Evolutionary conservation across 2,113 vertebrate genomes (phyloP).

Genomic region (Abramis brama): DNA sequence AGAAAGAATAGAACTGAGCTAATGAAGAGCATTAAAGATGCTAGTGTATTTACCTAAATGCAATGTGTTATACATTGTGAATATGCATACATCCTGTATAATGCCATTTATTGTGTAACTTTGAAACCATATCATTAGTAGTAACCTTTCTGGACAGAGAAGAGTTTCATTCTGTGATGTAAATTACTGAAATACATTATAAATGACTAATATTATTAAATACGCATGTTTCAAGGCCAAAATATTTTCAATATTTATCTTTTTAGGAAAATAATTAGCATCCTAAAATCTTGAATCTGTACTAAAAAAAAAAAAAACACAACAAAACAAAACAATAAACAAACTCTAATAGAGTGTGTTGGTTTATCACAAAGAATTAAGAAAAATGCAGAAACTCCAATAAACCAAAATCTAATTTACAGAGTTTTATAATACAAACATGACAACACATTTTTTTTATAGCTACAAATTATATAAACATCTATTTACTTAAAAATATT

Average conservation of each 20-base stretch:
- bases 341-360: slow-evolving; percentile 19
- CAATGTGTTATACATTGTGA: slow-evolving; percentile 3
- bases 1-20: neutral
- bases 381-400: slow-evolving; percentile 40
- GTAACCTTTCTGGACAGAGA: neutral
- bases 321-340: slow-evolving; percentile 15
- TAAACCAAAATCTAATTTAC: slow-evolving; percentile 56
- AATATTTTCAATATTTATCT: slow-evolving; percentile 36
- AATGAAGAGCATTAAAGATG: neutral
- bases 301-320: neutral
- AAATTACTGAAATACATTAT: slow-evolving; percentile 28
- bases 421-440: slow-evolving; percentile 62
- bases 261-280: slow-evolving; percentile 52
- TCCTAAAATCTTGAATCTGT: slow-evolving; percentile 20
- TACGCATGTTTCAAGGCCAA: slow-evolving; percentile 40
- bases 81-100: neutral
- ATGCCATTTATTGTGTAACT: neutral
- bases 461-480: slow-evolving; percentile 62
- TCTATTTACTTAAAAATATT: slow-evolving; percentile 55
- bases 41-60: neutral
- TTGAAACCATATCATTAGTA: neutral
- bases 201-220: slow-evolving; percentile 41
- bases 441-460: slow-evolving; percentile 50
- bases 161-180: slow-evolving; percentile 31
- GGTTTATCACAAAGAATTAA: slow-evolving; percentile 19